phyloP scores from a whole-genome alignment of 2,888 invertebrate genomes.

The Brachypalpus laphriformis region DNA sequence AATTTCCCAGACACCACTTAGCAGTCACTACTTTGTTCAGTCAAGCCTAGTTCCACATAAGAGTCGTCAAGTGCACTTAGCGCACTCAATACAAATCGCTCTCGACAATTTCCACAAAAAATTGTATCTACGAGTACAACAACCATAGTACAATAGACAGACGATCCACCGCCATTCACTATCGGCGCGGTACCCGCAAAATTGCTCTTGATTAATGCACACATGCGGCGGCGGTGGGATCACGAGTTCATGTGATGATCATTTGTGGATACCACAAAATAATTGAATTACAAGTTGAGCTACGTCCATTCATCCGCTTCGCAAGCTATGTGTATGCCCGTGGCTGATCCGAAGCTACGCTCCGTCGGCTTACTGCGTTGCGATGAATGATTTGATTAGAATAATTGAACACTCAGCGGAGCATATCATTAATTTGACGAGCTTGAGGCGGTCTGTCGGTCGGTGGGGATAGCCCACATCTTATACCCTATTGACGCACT shows the following conservation, averaged over 20 bases:
- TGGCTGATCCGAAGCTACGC: constrained; percentile 10
- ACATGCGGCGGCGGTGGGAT: constrained; percentile 39
- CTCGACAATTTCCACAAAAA: not conserved
- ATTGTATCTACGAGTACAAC: not conserved
- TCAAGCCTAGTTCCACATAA: not conserved
- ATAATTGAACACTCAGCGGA: constrained; percentile 49
- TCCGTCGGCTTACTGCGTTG: constrained; percentile 5
- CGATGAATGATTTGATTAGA: constrained; percentile 55
- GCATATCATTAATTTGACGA: constrained; percentile 32
- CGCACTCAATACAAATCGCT: not conserved
- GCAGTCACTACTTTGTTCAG: not conserved
- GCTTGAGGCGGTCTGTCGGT: not conserved
- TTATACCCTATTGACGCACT: constrained; percentile 46
- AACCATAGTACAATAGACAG: not conserved
- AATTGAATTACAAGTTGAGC: constrained; percentile 62
- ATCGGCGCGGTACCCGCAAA: constrained; percentile 1
- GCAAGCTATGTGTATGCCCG: not conserved
- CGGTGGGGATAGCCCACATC: not conserved
- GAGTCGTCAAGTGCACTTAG: not conserved
- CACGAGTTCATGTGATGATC: constrained; percentile 66
- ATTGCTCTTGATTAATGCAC: constrained; percentile 30
- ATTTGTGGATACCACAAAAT: constrained; percentile 62
- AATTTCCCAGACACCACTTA: constrained; percentile 33
- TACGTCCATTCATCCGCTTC: constrained; percentile 20
- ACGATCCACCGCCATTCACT: not conserved